A percentile compares a stretch with the other conserved stretches of the same genome.
These are phyloP conservation scores for Orthosia gothica DNA, from an alignment of 2,888 invertebrate genomes.

Conservation along the genomic window DNA sequence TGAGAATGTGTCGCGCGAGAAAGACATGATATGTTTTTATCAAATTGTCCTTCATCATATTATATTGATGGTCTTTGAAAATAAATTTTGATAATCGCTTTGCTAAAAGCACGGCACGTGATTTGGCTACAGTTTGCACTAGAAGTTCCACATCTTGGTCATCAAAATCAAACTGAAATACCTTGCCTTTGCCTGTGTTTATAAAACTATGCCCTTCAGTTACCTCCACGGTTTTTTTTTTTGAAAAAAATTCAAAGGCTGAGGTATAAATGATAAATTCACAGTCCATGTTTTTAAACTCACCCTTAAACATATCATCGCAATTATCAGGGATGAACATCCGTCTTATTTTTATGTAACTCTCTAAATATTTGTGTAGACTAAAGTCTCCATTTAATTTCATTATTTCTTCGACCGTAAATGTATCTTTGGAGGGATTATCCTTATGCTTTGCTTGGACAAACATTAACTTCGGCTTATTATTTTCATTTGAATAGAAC, in stretches of 20 bases:
- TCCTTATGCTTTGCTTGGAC: conserved; percentile 67
- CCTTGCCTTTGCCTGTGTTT: conserved; percentile 39
- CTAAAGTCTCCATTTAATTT: conserved; percentile 50
- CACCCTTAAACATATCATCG: conserved; percentile 49
- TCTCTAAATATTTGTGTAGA: conserved; percentile 60
- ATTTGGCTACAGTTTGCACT: conserved; percentile 40
- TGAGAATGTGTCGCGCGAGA: conserved; percentile 42
- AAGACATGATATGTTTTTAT: conserved; percentile 60
- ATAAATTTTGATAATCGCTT: conserved; percentile 50
- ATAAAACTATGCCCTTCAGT: conserved; percentile 34
- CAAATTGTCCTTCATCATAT: conserved; percentile 54
- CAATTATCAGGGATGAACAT: conserved; percentile 36
- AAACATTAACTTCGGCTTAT: conserved; percentile 55
- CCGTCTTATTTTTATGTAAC: conserved; percentile 52
- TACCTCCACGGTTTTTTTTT: conserved; percentile 21
- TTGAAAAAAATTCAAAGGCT: conserved; percentile 41
- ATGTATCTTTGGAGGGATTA: conserved; percentile 46
- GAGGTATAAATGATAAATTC: conserved; percentile 62
- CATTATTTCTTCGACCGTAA: conserved; percentile 52
- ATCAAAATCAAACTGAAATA: conserved; percentile 54
- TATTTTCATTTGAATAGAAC: conserved; percentile 45
- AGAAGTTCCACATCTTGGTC: conserved; percentile 49
- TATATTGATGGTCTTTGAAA: conserved; percentile 41
- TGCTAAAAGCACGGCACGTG: conserved; percentile 50
- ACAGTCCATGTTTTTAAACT: conserved; percentile 47